These are phyloP conservation scores for Anarhynchus alexandrinus DNA, from an alignment of 2,113 vertebrate species.

Conservation along the genomic window DNA sequence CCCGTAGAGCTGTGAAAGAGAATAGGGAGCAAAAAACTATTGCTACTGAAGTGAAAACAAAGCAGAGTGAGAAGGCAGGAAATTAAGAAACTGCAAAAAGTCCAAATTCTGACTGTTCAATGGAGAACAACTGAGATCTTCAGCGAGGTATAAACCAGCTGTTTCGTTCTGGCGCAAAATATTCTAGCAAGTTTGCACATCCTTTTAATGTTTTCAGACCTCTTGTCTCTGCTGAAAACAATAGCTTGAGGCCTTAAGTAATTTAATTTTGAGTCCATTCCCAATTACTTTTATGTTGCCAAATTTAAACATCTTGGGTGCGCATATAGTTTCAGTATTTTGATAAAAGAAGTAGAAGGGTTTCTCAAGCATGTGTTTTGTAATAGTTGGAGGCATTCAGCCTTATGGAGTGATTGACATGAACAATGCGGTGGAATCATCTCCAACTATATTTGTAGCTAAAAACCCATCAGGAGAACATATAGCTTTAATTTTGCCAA, in stretches of 20 bases:
- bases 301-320: not conserved
- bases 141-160: not conserved
- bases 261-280: conserved; percentile 13
- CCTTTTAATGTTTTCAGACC: not conserved
- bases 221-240: not conserved
- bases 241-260: not conserved
- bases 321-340: not conserved
- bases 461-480: not conserved
- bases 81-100: not conserved
- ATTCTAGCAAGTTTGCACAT: not conserved
- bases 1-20: not conserved
- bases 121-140: not conserved
- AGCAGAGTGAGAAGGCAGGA: not conserved
- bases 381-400: not conserved
- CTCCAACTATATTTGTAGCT: not conserved
- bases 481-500: not conserved
- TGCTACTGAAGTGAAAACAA: not conserved
- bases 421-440: not conserved
- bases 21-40: not conserved
- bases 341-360: not conserved
- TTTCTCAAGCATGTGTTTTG: not conserved
- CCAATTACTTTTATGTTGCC: not conserved
- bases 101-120: not conserved
- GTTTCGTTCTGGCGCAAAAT: not conserved
- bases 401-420: not conserved